phyloP scores from a whole-genome alignment of 1,140 invertebrate genomes.

The Dinoponera quadriceps region DNA sequence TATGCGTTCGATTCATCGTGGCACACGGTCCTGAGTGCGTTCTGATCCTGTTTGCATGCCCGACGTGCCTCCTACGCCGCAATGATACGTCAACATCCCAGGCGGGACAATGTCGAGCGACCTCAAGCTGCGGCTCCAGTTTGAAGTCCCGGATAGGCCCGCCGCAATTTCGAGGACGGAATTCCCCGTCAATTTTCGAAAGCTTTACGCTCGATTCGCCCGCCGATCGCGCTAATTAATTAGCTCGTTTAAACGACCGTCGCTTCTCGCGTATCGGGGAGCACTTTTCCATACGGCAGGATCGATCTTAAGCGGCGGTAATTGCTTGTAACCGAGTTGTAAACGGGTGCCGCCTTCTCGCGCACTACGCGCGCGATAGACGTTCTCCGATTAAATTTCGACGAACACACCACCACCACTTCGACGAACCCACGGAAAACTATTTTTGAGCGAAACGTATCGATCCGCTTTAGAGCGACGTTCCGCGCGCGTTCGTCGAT shows the following conservation, averaged over 20 bases:
- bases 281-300: conserved; percentile 5
- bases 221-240: conserved; percentile 4
- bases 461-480: no score
- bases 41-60: conserved; percentile 41
- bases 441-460: no score
- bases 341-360: conserved; percentile 8
- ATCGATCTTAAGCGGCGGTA: conserved; percentile 11
- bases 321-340: conserved; percentile 32
- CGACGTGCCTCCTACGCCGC: conserved; percentile 33
- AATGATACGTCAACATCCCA: conserved; percentile 30
- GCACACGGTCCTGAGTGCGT: conserved; percentile 25
- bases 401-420: neutral
- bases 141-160: conserved; percentile 18
- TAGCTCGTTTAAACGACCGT: conserved; percentile 15
- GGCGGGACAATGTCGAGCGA: conserved; percentile 6
- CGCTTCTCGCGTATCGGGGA: neutral
- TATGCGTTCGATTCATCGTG: neutral
- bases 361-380: neutral
- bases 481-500: no score
- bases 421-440: no score
- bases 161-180: neutral
- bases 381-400: conserved; percentile 12
- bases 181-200: neutral
- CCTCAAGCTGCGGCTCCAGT: conserved; percentile 15
- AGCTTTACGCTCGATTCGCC: conserved; percentile 1